A percentile compares a stretch with the other conserved stretches of the same genome.
Evolutionary conservation across 2,888 invertebrate genomes (phyloP).

Genomic region (Trileptium ribeirensis): DNA sequence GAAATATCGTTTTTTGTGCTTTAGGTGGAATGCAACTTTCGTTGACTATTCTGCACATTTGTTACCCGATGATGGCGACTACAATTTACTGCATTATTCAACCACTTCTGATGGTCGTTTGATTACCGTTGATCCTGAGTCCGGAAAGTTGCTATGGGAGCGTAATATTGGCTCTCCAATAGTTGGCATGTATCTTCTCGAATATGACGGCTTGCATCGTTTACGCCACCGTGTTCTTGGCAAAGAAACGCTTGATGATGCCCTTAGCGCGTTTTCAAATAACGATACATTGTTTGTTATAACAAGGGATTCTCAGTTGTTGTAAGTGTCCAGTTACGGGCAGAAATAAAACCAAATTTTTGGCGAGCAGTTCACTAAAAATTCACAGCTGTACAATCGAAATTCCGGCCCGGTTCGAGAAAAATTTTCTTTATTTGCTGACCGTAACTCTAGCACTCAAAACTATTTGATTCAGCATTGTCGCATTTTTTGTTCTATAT

Average conservation of each 20-base stretch:
- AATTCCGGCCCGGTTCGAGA: no score
- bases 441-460: no score
- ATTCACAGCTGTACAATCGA: no score
- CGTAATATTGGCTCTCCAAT: slow-evolving; percentile 78
- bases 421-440: no score
- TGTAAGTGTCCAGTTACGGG: not conserved
- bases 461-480: no score
- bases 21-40: slow-evolving; percentile 86
- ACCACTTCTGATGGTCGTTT: slow-evolving; percentile 79
- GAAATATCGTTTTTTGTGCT: no score
- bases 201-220: slow-evolving; percentile 52
- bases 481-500: no score
- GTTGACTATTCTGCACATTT: slow-evolving; percentile 77
- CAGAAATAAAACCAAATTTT: no score
- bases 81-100: slow-evolving; percentile 52
- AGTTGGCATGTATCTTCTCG: slow-evolving; percentile 69
- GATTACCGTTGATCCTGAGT: slow-evolving; percentile 71
- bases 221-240: slow-evolving; percentile 51
- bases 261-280: slow-evolving; percentile 31
- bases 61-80: slow-evolving; percentile 50
- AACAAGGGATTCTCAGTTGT: not conserved
- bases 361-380: no score
- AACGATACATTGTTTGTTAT: not conserved
- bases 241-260: slow-evolving; percentile 46
- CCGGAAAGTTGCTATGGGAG: slow-evolving; percentile 75